Evolutionary conservation across 2,113 vertebrate species (phyloP).

Genomic region (Oenanthe melanoleuca): DNA sequence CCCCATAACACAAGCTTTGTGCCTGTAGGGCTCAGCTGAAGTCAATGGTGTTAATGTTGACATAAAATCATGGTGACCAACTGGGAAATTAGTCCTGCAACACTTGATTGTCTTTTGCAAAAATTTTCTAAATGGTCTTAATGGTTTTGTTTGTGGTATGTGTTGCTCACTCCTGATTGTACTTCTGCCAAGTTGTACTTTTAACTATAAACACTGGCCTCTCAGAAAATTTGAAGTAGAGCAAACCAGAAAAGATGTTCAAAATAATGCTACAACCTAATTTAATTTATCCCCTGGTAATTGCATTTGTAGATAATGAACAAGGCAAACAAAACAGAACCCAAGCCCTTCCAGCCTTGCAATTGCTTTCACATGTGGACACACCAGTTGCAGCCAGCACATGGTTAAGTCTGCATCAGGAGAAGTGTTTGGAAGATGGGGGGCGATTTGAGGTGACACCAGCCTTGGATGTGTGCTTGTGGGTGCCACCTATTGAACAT

Average conservation of each 20-base stretch:
- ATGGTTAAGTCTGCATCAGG: background rate
- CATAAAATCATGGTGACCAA: constrained; percentile 38
- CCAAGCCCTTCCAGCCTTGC: constrained; percentile 15
- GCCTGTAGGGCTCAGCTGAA: constrained; percentile 41
- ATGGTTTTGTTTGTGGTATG: constrained; percentile 52
- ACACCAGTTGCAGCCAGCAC: background rate
- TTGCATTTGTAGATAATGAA: constrained; percentile 71
- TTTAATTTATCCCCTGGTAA: constrained; percentile 69
- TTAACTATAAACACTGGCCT: constrained; percentile 63
- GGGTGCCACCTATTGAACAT: background rate
- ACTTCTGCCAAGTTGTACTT: constrained; percentile 59
- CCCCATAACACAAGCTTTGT: background rate
- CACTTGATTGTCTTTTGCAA: constrained; percentile 39
- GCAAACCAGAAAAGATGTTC: constrained; percentile 60
- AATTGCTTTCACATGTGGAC: constrained; percentile 46
- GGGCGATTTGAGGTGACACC: background rate
- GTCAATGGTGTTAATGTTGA: constrained; percentile 56
- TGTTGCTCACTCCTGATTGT: constrained; percentile 57
- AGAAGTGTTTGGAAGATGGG: background rate
- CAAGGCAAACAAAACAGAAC: constrained; percentile 50
- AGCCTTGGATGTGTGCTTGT: background rate
- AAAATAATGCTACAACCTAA: constrained; percentile 66
- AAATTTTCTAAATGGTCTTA: constrained; percentile 34
- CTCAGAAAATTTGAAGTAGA: constrained; percentile 57
- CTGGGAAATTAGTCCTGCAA: constrained; percentile 21